Conservation (phyloP, 1,140 invertebrate species). For the Pararge aegeria region DNA sequence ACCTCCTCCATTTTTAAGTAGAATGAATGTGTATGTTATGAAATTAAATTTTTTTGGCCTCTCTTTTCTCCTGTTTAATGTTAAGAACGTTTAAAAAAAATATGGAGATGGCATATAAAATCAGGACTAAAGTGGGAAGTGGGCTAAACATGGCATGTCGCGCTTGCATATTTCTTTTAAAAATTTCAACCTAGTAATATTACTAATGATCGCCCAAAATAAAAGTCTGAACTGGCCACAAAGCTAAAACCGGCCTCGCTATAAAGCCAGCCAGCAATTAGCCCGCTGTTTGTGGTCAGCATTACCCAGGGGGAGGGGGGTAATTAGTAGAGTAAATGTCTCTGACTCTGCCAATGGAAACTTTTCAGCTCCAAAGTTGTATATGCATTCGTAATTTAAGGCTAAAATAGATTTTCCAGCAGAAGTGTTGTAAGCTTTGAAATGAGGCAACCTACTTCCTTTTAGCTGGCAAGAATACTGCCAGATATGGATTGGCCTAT, state of each 20-base stretch:
- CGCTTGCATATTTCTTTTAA: too few relatives aligned
- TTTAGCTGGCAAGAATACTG: too few relatives aligned
- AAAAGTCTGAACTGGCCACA: conserved; percentile 25
- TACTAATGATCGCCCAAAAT: conserved; percentile 14
- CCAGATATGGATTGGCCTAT: not conserved
- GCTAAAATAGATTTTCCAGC: not conserved
- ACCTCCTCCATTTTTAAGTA: too few relatives aligned
- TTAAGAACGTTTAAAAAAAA: too few relatives aligned
- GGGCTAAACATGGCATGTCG: too few relatives aligned
- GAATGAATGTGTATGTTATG: too few relatives aligned
- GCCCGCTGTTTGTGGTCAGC: conserved; percentile 33
- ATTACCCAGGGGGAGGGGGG: conserved; percentile 21
- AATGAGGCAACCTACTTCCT: too few relatives aligned
- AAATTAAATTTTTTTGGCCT: too few relatives aligned
- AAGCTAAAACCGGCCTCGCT: conserved; percentile 27
- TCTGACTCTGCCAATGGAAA: conserved; percentile 10
- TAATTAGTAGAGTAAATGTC: conserved; percentile 32
- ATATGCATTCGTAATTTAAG: conserved; percentile 1
- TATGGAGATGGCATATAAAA: too few relatives aligned
- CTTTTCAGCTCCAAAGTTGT: not conserved
- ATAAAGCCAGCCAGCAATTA: conserved; percentile 31
- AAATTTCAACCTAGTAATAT: not conserved
- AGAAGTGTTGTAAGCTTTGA: not conserved
- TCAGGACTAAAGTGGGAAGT: too few relatives aligned
- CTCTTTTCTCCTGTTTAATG: too few relatives aligned